phyloP scores from a whole-genome alignment of 1,140 invertebrate genomes.

The Trachymyrmex cornetzi region DNA sequence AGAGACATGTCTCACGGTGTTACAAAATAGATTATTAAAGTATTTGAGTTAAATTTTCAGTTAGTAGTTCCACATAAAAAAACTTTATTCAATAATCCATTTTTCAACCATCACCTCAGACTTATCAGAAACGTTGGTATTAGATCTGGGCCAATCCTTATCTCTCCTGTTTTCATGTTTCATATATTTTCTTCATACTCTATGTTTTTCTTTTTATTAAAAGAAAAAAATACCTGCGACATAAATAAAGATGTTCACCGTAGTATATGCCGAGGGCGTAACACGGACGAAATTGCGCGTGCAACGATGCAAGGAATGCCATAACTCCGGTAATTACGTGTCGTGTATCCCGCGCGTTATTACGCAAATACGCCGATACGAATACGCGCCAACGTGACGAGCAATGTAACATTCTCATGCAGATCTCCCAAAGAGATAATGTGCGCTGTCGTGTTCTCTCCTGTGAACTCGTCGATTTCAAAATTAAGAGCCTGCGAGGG shows the following conservation, averaged over 20 bases:
- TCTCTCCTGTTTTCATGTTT: background rate
- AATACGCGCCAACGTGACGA: conserved; percentile 26
- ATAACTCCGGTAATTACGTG: conserved; percentile 36
- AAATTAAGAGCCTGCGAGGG: conserved; percentile 40
- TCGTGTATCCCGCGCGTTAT: conserved; percentile 48
- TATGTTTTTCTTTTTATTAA: background rate
- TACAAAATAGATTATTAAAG: too few species aligned
- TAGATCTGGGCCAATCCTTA: too few species aligned
- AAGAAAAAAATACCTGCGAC: background rate
- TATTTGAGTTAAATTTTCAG: too few species aligned
- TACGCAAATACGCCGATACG: conserved; percentile 48
- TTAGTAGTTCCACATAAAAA: too few species aligned
- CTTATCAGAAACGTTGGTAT: too few species aligned
- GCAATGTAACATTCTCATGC: conserved; percentile 54
- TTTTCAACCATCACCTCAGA: too few species aligned
- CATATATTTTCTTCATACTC: background rate
- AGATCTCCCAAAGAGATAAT: conserved; percentile 51
- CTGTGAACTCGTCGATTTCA: conserved; percentile 36
- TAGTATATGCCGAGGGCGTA: background rate
- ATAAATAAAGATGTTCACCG: conserved; percentile 9
- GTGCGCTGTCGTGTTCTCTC: conserved; percentile 25
- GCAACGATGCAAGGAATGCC: conserved; percentile 26
- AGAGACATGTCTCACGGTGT: too few species aligned
- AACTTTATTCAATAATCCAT: too few species aligned
- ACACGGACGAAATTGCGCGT: conserved; percentile 7